phyloP scores from a whole-genome alignment of 2,113 vertebrate genomes.

The Crotalus tigris region DNA sequence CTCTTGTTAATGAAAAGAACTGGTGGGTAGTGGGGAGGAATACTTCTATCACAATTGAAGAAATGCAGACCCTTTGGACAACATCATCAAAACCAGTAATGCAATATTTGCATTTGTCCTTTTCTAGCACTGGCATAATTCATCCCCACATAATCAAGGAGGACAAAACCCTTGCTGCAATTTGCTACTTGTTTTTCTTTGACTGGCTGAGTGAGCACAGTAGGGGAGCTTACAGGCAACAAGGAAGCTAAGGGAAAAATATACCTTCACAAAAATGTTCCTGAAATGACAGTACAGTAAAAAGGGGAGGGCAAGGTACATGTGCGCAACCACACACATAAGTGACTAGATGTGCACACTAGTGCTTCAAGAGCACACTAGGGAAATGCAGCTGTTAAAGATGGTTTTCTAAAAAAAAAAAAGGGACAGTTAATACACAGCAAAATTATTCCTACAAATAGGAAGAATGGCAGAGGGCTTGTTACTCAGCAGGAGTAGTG shows the following conservation, averaged over 20 bases:
- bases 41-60: background rate
- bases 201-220: background rate
- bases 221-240: background rate
- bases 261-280: background rate
- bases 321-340: background rate
- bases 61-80: background rate
- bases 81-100: background rate
- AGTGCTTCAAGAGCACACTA: background rate
- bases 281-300: background rate
- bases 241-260: background rate
- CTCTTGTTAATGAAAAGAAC: slow-evolving; percentile 1
- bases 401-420: background rate
- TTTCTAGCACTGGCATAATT: background rate
- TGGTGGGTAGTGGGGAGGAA: background rate
- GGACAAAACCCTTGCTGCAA: background rate
- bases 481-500: background rate
- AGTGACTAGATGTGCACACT: background rate
- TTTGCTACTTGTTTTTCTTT: slow-evolving; percentile 18
- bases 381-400: background rate
- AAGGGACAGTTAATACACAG: background rate
- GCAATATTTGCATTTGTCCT: background rate
- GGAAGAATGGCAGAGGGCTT: background rate
- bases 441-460: background rate
- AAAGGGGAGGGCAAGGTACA: background rate
- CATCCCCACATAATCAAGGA: background rate